Evolutionary conservation across 1,140 invertebrate species (phyloP).

Genomic region (Magallana ariakensis): DNA sequence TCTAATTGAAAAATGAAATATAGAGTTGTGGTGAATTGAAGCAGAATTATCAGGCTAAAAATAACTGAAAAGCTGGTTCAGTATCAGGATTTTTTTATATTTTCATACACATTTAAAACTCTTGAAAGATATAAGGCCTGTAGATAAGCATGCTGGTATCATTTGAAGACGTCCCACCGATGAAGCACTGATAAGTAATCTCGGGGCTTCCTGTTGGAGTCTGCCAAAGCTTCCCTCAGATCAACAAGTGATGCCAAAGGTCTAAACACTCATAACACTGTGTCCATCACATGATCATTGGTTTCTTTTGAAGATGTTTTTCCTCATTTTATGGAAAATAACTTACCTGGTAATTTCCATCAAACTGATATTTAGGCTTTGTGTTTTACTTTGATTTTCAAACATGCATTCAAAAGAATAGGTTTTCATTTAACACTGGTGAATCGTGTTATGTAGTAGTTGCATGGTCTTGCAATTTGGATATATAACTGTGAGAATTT

Average conservation of each 20-base stretch:
- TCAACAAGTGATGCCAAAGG: background rate
- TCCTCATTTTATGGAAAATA: background rate
- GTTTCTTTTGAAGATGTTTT: conserved; percentile 13
- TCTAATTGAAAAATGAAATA: conserved; percentile 1
- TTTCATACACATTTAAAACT: conserved; percentile 26
- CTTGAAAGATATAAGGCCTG: conserved; percentile 24
- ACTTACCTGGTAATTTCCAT: background rate
- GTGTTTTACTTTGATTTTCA: no score
- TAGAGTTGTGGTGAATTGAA: background rate
- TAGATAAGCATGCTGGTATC: conserved; percentile 14
- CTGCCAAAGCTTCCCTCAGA: background rate
- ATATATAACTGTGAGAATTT: no score
- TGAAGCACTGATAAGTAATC: conserved; percentile 6
- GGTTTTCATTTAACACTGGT: no score
- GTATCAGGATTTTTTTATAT: conserved; percentile 22
- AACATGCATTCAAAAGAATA: no score
- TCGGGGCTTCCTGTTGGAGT: background rate
- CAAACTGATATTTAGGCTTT: background rate
- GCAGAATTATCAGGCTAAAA: background rate
- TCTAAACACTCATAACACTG: background rate
- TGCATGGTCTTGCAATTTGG: no score
- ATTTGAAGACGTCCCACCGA: background rate
- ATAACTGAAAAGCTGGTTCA: background rate
- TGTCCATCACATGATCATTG: conserved; percentile 14
- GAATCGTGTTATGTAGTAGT: no score